Conservation (phyloP, 2,113 vertebrate species). For the Bos taurus region ARS-UCD2.0 NC_037332.1:119396001-119396500, state of each 20-base stretch:
- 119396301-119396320: background rate
- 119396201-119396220: background rate
- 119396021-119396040: background rate
- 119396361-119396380: background rate
- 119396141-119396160: background rate
- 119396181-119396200: background rate
- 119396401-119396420: rapidly evolving
- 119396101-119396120: background rate
- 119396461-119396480: background rate
- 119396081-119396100: background rate
- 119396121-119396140: background rate
- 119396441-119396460: rapidly evolving
- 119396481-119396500: too few species aligned
- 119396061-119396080: background rate
- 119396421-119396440: background rate
- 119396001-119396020: rapidly evolving
- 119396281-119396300: background rate
- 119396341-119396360: background rate
- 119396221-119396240: background rate
- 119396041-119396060: rapidly evolving
- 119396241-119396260: too few species aligned
- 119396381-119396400: background rate
- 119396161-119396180: background rate
- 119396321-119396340: background rate
- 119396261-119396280: background rate